phyloP scores from a whole-genome alignment of 2,113 vertebrate genomes.

The Dasyurus viverrinus region DNA sequence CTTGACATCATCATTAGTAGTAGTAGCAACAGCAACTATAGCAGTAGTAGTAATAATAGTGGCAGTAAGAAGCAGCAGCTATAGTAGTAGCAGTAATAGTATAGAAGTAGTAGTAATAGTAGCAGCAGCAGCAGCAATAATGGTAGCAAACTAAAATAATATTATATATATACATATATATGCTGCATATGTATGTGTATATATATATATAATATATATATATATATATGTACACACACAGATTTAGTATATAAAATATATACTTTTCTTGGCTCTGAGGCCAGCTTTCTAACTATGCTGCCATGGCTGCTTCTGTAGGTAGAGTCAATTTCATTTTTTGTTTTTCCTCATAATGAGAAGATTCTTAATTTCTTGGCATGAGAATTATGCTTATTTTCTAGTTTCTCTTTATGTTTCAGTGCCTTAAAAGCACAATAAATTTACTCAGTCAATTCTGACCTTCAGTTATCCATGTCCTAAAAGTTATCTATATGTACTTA shows the following conservation, averaged over 20 bases:
- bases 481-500: background rate
- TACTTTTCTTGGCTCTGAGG: background rate
- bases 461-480: background rate
- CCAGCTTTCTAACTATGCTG: background rate
- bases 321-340: background rate
- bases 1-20: no score
- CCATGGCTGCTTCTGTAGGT: background rate
- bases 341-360: background rate
- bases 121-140: background rate
- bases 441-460: background rate
- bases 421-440: slow-evolving; percentile 8
- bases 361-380: background rate
- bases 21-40: no score
- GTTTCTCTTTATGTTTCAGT: background rate
- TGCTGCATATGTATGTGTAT: background rate
- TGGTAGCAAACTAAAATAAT: background rate
- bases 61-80: no score
- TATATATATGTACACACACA: no score
- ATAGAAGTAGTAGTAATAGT: no score
- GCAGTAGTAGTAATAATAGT: no score
- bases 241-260: background rate
- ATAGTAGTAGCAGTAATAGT: no score
- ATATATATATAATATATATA: background rate
- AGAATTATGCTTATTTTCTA: background rate
- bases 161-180: no score